Base-by-base conservation (phyloP, 1,140 invertebrate genomes). In the Drosophila insularis region DNA sequence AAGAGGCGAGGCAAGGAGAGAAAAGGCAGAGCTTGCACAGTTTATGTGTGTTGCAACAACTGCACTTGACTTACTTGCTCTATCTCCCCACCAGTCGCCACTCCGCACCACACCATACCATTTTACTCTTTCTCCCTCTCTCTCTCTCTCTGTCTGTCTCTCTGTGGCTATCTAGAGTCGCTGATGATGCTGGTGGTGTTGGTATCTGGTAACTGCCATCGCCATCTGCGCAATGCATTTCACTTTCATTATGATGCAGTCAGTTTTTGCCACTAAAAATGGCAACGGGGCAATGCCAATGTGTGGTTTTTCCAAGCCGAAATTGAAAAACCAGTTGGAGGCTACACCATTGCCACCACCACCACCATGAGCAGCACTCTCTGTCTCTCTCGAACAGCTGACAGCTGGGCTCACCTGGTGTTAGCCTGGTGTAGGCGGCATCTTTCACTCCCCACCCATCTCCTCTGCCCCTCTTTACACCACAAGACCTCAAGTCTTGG, bases 191-290 rank as follows among this genome's bases (percentile, higher is more conserved):
- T 37, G 35, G 11, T 74, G 65, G 73, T 58, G 60, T 74, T 74
- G 64, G 81, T 75, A 78, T 78, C 78, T 82, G 79, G 71, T 74
- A 86, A 81, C 72, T 80, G 81, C 63, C 80, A 79, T 71, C 56
- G 80, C 80, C 81, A 86, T 86, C 81, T 81, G 84, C 84, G 82
- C 82, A 87, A 87, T 87, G 82, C 82, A 87, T 87, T 87, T 87
- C 82, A 87, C 82, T 87, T 87, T 87, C 82, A 87, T 89, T 87
- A 87, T 87, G 82, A 87, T 87, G 82, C 82, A 87, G 84, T 87
- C 82, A 85, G 79, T 86, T 86, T 86, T 82, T 86, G 82, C 79
- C 82, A 89, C 84, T 89, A 87, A 87, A 87, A 87, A 87, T 89
- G 82, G 84, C 82, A 80, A 72, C 75, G 77, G 77, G 79, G 66